Evolutionary conservation across 2,797 vertebrate genomes (phyloP), one percentile per base, ranked within the genome.

Genomic region (Coregonus suidteri): DNA sequence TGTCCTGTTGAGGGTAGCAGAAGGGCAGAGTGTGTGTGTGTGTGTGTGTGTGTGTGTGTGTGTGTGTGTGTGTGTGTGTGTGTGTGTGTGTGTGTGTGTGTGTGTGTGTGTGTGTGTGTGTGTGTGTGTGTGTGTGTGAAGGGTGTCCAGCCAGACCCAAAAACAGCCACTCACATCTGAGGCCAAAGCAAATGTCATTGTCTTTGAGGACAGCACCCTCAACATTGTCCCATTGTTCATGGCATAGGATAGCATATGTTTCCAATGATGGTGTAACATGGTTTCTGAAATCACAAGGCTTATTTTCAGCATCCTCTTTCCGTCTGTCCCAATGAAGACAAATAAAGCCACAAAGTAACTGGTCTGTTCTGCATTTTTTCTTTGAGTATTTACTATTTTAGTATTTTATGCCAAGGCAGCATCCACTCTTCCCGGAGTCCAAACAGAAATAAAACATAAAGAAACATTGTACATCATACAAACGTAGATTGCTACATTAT

Each of bases 1-100:
- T 86, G 78, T 83, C 79, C 56, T 65, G 30, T 51, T 31, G 20
- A 74, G 75, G 83, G 74, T 73, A 66, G 79, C 81, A 74, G 66
- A 30, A 62, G 52, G 73, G 65, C 11, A 14, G 59, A 76, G 76
- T 73, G 20, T 65, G 73, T 74, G 68, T 64, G 67, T 11, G 70
- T 35, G 69, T 53, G 76, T 51, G 76, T 51, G 18, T 73, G 77
- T 71, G 30, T 76, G 77, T 47, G 73, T 6, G 52, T 25, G 53
- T 51, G 75, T 64, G 56, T 35, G 76, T 65, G 37, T 53, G 69
- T 65, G 56, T 65, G 69, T 72, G 30, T 20, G 65, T 68, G 74
- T 71, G 75, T 79, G 73, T 52, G 73, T 66, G 70, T 74, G 70
- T 35, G 59, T 16, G 11, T 47, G 37, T 31, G 56, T 20, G 25